These are phyloP conservation scores for Pseudopleuronectes americanus DNA, from an alignment of 2,797 vertebrate species.

Conservation along the genomic window DNA sequence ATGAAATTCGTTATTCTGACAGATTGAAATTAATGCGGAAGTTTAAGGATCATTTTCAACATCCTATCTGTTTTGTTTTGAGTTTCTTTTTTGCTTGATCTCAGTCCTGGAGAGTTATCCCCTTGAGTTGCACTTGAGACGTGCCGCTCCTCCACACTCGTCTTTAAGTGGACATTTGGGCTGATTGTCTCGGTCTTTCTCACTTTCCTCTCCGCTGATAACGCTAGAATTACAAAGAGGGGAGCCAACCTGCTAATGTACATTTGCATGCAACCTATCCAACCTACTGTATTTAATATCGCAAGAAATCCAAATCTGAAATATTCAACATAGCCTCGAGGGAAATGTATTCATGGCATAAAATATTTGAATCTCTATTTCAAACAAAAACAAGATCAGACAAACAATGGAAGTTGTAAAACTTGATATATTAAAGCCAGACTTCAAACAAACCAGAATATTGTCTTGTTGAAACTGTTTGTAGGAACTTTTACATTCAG, in stretches of 20 bases:
- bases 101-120: slow-evolving; percentile 9
- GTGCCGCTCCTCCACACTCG: background rate
- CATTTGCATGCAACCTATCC: slow-evolving; percentile 24
- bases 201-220: too few species aligned
- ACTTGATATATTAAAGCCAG: too few species aligned
- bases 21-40: background rate
- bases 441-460: too few species aligned
- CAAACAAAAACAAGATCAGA: too few species aligned
- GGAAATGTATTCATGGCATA: too few species aligned
- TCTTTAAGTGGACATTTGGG: background rate
- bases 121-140: slow-evolving; percentile 25
- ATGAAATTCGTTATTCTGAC: background rate
- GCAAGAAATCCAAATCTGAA: slow-evolving; percentile 20
- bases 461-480: too few species aligned
- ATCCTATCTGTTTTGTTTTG: background rate
- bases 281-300: slow-evolving; percentile 14
- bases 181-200: too few species aligned
- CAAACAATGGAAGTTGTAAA: too few species aligned
- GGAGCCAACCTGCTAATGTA: background rate
- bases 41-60: background rate
- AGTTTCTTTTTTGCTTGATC: background rate
- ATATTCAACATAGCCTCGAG: too few species aligned
- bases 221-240: too few species aligned
- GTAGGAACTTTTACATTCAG: too few species aligned
- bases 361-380: too few species aligned